A percentile compares a stretch with the other conserved stretches of the same genome.
Evolutionary conservation across 2,797 vertebrate species (phyloP).

Genomic region (Bufotes viridis): DNA sequence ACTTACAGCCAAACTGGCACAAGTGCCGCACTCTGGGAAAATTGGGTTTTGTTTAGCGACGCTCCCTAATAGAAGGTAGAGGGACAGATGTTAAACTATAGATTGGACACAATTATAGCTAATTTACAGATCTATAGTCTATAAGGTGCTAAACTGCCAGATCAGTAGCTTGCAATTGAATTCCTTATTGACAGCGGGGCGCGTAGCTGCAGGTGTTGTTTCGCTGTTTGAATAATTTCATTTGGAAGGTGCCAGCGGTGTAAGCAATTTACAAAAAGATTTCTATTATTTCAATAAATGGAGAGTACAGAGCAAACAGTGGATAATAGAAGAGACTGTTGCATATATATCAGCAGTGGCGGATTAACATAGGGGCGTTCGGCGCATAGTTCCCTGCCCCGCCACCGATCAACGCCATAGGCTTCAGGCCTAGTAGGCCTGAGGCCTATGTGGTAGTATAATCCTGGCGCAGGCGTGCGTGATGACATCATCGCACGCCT

Average conservation of each 20-base stretch:
- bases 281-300: slow-evolving; percentile 9
- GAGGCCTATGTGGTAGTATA: no score
- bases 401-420: no score
- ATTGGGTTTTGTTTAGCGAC: background rate
- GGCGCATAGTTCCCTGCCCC: no score
- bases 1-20: background rate
- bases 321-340: background rate
- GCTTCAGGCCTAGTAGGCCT: no score
- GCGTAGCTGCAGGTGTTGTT: slow-evolving; percentile 15
- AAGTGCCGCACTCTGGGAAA: background rate
- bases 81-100: slow-evolving; percentile 30
- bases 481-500: no score
- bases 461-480: no score
- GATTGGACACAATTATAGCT: slow-evolving; percentile 19
- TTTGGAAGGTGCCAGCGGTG: slow-evolving; percentile 28
- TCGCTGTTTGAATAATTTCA: slow-evolving; percentile 35
- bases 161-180: slow-evolving; percentile 22
- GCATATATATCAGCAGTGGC: no score
- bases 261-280: slow-evolving; percentile 30
- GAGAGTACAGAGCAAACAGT: slow-evolving; percentile 16
- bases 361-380: no score
- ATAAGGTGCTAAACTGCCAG: slow-evolving; percentile 33
- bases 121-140: slow-evolving; percentile 34
- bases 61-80: background rate
- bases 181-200: slow-evolving; percentile 2